A percentile compares a stretch with the other conserved stretches of the same genome.
These are phyloP conservation scores for Hypotaenidia okinawae DNA, from an alignment of 2,797 vertebrate species.

Conservation along the genomic window DNA sequence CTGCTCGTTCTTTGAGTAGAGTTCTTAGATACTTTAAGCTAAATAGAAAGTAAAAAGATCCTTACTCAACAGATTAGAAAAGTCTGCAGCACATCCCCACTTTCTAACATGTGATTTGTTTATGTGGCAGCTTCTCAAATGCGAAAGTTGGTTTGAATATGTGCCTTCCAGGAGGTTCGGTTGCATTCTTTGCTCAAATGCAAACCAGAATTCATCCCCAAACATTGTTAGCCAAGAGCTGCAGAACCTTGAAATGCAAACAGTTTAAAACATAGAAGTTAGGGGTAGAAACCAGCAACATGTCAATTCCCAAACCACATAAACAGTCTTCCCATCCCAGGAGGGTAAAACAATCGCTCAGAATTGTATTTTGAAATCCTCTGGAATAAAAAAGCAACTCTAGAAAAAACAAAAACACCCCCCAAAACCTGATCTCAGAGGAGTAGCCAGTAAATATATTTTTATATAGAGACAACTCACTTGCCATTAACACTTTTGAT, in stretches of 20 bases:
- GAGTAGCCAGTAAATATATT: constrained; percentile 6
- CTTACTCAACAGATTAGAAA: not conserved
- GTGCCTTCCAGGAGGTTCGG: not conserved
- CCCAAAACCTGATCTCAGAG: constrained; percentile 18
- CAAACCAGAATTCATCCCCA: constrained; percentile 11
- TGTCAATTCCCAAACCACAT: not conserved
- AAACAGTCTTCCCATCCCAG: not conserved
- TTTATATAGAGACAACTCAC: not conserved
- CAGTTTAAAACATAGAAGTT: not conserved
- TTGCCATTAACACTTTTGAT: constrained; percentile 56
- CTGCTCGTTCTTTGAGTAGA: not conserved
- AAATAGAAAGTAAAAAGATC: not conserved
- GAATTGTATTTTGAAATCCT: constrained; percentile 34
- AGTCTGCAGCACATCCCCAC: not conserved
- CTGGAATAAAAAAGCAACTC: not conserved
- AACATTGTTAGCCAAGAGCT: not conserved
- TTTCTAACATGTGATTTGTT: not conserved
- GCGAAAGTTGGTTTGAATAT: not conserved
- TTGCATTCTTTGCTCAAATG: not conserved
- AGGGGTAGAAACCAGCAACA: not conserved
- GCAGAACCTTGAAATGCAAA: not conserved
- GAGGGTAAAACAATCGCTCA: not conserved
- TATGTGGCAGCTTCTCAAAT: not conserved
- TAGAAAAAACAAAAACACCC: not conserved
- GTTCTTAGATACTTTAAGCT: not conserved